A percentile compares a stretch with the other conserved stretches of the same genome.
phyloP scores from a whole-genome alignment of 2,113 vertebrate species.

The Xiphorhynchus elegans region DNA sequence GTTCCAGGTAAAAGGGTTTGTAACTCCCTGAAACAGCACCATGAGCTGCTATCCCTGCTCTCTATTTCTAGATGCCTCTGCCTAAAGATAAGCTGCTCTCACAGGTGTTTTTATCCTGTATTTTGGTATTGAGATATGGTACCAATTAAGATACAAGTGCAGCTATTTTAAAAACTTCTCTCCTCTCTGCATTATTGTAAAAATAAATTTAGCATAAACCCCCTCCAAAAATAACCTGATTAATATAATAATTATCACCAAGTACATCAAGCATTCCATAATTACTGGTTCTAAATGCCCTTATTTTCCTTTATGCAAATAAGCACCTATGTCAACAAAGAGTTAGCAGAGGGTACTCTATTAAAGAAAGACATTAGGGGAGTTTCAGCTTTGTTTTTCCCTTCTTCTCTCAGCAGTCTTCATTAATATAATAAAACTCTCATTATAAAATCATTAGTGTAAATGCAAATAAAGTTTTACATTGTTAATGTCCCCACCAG shows the following conservation, averaged over 20 bases:
- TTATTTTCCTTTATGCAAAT: constrained; percentile 58
- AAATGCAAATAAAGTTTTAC: constrained; percentile 75
- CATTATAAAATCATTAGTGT: constrained; percentile 78
- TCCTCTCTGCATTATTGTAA: background rate
- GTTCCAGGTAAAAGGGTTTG: background rate
- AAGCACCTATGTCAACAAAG: constrained; percentile 63
- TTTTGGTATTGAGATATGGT: background rate
- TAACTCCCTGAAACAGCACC: background rate
- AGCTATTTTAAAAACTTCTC: background rate
- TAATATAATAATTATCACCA: constrained; percentile 45
- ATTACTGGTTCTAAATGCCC: constrained; percentile 46
- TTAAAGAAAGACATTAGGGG: constrained; percentile 24
- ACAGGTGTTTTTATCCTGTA: background rate
- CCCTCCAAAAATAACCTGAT: constrained; percentile 25
- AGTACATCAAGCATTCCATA: background rate
- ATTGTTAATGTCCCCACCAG: constrained; percentile 70
- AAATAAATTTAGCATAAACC: background rate
- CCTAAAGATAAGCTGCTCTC: background rate
- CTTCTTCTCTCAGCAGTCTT: constrained; percentile 52
- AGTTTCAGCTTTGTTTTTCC: constrained; percentile 50
- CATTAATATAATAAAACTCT: constrained; percentile 78
- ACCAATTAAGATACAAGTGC: background rate
- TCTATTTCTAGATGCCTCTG: background rate
- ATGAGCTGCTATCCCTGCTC: too few relatives aligned
- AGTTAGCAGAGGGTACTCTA: constrained; percentile 27